phyloP scores from a whole-genome alignment of 2,888 invertebrate species.

The Spodoptera exigua region DNA sequence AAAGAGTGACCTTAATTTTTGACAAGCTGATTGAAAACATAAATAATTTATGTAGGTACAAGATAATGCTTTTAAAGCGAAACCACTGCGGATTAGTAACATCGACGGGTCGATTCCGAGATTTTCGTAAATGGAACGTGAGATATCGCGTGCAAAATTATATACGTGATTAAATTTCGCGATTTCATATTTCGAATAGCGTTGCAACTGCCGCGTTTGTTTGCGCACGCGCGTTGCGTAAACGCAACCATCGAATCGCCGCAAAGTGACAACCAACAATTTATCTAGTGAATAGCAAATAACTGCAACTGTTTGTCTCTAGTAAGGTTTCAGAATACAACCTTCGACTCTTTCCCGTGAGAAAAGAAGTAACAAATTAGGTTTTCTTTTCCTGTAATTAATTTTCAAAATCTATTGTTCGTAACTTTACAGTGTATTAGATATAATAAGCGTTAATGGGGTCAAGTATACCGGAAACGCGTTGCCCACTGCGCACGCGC shows the following conservation, averaged over 20 bases:
- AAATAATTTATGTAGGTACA: slow-evolving; percentile 44
- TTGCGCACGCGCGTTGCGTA: slow-evolving; percentile 68
- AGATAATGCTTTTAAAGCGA: slow-evolving; percentile 50
- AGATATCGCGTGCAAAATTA: slow-evolving; percentile 72
- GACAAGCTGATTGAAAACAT: slow-evolving; percentile 36
- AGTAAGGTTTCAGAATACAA: slow-evolving; percentile 51
- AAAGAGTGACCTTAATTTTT: slow-evolving; percentile 50
- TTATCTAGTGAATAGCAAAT: slow-evolving; percentile 72
- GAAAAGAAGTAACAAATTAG: slow-evolving; percentile 61
- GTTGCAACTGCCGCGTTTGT: slow-evolving; percentile 63
- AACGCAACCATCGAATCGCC: slow-evolving; percentile 55
- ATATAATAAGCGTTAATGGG: slow-evolving; percentile 75
- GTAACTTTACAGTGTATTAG: slow-evolving; percentile 56
- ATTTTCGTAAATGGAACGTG: slow-evolving; percentile 73
- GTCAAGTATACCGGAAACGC: slow-evolving; percentile 87
- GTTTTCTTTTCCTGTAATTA: slow-evolving; percentile 49
- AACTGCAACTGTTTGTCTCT: slow-evolving; percentile 60
- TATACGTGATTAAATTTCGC: slow-evolving; percentile 76
- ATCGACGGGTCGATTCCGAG: slow-evolving; percentile 56
- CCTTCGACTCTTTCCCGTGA: slow-evolving; percentile 71
- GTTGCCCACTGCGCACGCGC: slow-evolving; percentile 76
- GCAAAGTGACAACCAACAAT: slow-evolving; percentile 70
- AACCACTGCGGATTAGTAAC: slow-evolving; percentile 41
- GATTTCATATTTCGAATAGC: slow-evolving; percentile 70
- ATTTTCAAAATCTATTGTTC: slow-evolving; percentile 59